These are phyloP conservation scores for Camarhynchus parvulus DNA, from an alignment of 2,113 vertebrate genomes.

Conservation along the genomic window DNA sequence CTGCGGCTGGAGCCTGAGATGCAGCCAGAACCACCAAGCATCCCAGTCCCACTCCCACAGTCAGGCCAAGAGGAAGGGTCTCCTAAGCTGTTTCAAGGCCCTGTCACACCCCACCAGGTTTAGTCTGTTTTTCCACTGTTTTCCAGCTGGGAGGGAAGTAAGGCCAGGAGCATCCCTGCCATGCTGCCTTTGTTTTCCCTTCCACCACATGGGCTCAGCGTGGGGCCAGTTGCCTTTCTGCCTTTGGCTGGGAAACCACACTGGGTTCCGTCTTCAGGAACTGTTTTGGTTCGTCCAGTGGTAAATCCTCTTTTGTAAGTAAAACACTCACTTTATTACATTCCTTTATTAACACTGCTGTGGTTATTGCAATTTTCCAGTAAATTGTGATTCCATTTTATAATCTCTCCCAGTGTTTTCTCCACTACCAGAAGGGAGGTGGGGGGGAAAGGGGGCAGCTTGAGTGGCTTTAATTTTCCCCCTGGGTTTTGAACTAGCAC, in stretches of 20 bases:
- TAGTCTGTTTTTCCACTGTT: neutral
- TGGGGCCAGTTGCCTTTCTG: neutral
- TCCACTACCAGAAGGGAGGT: neutral
- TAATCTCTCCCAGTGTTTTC: neutral
- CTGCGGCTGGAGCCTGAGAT: neutral
- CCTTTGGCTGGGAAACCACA: neutral
- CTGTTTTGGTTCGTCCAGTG: neutral
- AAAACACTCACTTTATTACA: neutral
- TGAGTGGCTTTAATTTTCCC: neutral
- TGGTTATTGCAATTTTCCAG: neutral
- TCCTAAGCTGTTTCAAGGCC: neutral
- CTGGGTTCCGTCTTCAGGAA: neutral
- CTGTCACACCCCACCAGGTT: neutral
- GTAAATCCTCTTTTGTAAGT: neutral
- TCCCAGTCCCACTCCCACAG: neutral
- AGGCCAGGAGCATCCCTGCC: neutral
- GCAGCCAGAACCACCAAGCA: fast-evolving
- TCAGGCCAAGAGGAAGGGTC: neutral
- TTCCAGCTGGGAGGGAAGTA: neutral
- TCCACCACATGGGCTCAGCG: neutral
- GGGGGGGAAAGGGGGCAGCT: neutral
- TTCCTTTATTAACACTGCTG: neutral
- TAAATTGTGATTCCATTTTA: neutral
- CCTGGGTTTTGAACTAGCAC: neutral
- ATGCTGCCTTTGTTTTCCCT: neutral